Conservation (phyloP, 2,888 invertebrate genomes). For the Mythimna ferrago region DNA sequence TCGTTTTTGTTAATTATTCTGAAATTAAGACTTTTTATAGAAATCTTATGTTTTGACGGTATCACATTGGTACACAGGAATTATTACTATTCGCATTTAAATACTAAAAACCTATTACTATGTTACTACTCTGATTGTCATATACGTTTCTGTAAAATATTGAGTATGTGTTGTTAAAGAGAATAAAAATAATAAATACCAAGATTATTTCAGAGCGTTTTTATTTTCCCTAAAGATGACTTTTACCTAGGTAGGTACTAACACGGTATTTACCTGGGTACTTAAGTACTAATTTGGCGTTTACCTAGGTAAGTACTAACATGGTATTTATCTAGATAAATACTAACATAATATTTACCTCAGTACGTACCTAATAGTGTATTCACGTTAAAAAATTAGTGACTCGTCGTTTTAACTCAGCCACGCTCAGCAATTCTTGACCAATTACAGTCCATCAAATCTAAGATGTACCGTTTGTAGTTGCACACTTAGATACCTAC, state of each 20-base stretch:
- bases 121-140: constrained; percentile 90
- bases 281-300: too few species aligned
- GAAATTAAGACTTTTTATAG: constrained; percentile 66
- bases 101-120: constrained; percentile 86
- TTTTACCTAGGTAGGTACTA: background rate
- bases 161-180: constrained; percentile 91
- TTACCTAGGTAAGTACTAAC: too few species aligned
- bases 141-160: constrained; percentile 91
- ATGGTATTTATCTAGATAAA: too few species aligned
- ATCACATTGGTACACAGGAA: constrained; percentile 79
- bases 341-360: background rate
- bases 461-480: too few species aligned
- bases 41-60: constrained; percentile 67
- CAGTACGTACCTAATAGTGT: background rate
- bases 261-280: too few species aligned
- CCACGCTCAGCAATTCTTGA: too few species aligned
- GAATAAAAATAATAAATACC: constrained; percentile 90
- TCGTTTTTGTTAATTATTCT: constrained; percentile 74
- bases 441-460: too few species aligned
- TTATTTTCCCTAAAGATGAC: constrained; percentile 59
- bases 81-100: constrained; percentile 87
- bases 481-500: too few species aligned
- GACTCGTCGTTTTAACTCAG: too few species aligned
- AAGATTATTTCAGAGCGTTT: constrained; percentile 75
- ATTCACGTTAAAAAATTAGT: background rate